Conservation (phyloP, 2,888 invertebrate genomes). For the Elysia crispata region DNA sequence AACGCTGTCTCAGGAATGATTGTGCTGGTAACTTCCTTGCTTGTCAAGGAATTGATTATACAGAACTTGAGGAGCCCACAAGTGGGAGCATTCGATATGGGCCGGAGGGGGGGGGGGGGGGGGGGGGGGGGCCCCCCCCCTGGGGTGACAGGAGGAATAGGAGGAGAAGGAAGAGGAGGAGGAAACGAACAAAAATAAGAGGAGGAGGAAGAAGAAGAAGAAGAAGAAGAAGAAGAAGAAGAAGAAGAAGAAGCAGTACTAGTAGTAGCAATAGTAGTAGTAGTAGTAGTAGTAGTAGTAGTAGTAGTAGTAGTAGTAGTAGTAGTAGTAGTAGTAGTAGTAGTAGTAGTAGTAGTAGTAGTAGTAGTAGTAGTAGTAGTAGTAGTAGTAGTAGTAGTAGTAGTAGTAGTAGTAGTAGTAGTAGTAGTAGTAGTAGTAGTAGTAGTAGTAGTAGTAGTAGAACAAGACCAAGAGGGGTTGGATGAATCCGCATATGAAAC, state of each 20-base stretch:
- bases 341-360: not conserved
- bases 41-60: too few relatives aligned
- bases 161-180: too few relatives aligned
- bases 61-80: too few relatives aligned
- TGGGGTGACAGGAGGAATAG: too few relatives aligned
- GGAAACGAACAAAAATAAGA: not conserved
- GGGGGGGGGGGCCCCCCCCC: too few relatives aligned
- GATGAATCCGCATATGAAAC: too few relatives aligned
- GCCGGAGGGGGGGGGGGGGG: too few relatives aligned
- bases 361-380: not conserved
- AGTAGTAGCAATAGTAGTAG: not conserved
- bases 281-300: not conserved
- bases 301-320: constrained; percentile 2
- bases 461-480: not conserved
- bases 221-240: not conserved
- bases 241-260: not conserved
- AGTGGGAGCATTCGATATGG: too few relatives aligned
- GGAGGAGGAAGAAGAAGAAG: not conserved
- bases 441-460: not conserved
- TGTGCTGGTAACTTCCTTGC: too few relatives aligned
- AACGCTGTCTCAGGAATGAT: too few relatives aligned
- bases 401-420: not conserved
- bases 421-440: not conserved
- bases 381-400: not conserved
- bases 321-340: not conserved